Evolutionary conservation across 2,113 vertebrate species (phyloP), one percentile per base, ranked within the genome.

Genomic region (Lamprotornis superbus): DNA sequence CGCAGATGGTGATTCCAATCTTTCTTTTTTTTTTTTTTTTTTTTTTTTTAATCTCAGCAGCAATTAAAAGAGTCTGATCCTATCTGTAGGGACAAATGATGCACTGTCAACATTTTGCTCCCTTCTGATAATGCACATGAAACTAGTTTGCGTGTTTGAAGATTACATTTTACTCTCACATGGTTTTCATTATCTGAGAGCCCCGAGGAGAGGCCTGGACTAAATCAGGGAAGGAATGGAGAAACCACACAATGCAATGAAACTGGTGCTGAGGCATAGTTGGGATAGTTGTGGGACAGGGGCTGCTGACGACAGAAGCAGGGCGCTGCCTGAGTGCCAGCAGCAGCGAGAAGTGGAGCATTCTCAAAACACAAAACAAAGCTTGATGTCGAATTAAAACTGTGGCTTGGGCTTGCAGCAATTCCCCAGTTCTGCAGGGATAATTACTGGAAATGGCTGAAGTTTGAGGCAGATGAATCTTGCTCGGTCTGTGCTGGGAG

Each of bases 231-330:
- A 87, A 98, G 97, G 97, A 98, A 97, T 96, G 97, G 96, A 97
- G 96, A 98, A 98, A 98, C 98, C 98, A 95, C 98, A 97, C 97
- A 97, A 97, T 98, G 97, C 98, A 98, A 97, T 96, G 98, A 96
- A 96, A 97, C 97, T 94, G 97, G 96, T 92, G 96, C 96, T 83
- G 97, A 86, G 96, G 97, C 98, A 98, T 98, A 96, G 80, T 83
- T 98, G 97, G 96, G 97, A 98, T 98, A 90, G 94, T 97, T 98
- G 98, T 97, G 98, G 98, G 97, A 93, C 97, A 55, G 96, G 97
- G 96, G 96, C 97, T 98, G 97, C 98, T 98, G 97, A 98, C 96
- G 95, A 93, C 95, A 98, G 95, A 97, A 84, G 96, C 95, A 80
- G 92, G 96, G 97, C 87, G 69, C 92, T 86, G 97, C 96, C 94